Conservation (phyloP, 2,888 invertebrate species). For the Lycia hirtaria region DNA sequence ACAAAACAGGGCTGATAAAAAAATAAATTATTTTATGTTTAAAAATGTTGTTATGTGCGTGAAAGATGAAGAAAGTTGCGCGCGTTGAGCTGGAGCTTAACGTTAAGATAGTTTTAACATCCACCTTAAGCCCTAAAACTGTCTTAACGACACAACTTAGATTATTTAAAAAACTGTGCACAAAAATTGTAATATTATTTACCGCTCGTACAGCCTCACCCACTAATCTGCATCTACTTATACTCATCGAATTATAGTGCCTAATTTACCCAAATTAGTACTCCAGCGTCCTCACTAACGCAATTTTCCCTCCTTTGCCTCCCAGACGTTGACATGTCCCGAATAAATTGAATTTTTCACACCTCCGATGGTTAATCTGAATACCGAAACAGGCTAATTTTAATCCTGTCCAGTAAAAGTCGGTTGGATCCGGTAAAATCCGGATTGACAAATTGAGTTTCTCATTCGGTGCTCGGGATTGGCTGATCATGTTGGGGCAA, state of each 20-base stretch:
- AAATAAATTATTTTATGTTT: too few species aligned
- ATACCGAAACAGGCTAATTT: constrained; percentile 55
- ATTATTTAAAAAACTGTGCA: too few species aligned
- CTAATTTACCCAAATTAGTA: constrained; percentile 26
- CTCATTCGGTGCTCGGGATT: constrained; percentile 43
- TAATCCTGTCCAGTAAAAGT: constrained; percentile 49
- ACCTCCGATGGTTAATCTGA: constrained; percentile 50
- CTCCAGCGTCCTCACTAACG: constrained; percentile 47
- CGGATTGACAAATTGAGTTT: constrained; percentile 39
- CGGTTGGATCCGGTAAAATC: constrained; percentile 30
- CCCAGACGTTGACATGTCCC: constrained; percentile 51
- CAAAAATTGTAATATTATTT: too few species aligned
- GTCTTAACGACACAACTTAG: too few species aligned
- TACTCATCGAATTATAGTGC: constrained; percentile 19
- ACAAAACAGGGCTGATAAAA: too few species aligned
- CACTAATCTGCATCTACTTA: constrained; percentile 17
- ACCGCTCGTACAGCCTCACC: background rate
- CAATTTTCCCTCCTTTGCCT: constrained; percentile 44
- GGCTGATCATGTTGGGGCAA: constrained; percentile 13
- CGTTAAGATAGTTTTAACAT: too few species aligned
- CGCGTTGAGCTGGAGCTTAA: too few species aligned
- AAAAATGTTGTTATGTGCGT: too few species aligned
- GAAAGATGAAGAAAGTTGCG: too few species aligned
- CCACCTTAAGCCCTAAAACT: too few species aligned
- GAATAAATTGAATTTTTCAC: constrained; percentile 62